phyloP scores from a whole-genome alignment of 2,797 vertebrate genomes.

The Austrolebias charrua region DNA sequence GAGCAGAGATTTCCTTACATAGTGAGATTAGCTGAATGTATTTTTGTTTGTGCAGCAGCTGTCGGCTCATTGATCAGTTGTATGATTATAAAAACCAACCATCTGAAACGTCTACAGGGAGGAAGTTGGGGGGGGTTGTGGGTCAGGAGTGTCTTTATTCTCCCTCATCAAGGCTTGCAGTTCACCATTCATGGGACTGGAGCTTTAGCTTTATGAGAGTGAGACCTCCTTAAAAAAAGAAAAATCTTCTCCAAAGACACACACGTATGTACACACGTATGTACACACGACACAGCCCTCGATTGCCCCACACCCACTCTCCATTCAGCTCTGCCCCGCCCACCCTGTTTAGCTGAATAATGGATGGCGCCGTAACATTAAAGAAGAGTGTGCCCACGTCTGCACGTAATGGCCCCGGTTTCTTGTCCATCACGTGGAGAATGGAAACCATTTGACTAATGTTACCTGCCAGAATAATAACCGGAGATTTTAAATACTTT shows the following conservation, averaged over 20 bases:
- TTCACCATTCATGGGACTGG: constrained; percentile 66
- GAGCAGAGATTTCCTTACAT: not conserved
- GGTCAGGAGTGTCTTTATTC: constrained; percentile 34
- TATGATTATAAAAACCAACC: constrained; percentile 22
- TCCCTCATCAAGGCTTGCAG: constrained; percentile 30
- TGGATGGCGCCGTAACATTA: constrained; percentile 73
- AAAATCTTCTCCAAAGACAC: constrained; percentile 36
- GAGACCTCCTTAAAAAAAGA: constrained; percentile 2
- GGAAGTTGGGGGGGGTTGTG: constrained; percentile 22
- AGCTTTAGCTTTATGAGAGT: constrained; percentile 1
- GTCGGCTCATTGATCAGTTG: constrained; percentile 24
- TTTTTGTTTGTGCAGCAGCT: constrained; percentile 1
- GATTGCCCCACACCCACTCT: constrained; percentile 43
- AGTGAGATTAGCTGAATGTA: constrained; percentile 1
- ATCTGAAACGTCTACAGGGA: constrained; percentile 45
- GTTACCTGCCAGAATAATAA: not conserved
- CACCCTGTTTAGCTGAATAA: constrained; percentile 73
- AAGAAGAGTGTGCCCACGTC: constrained; percentile 41
- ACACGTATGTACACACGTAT: too few relatives aligned
- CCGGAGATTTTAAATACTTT: not conserved
- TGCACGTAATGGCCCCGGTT: constrained; percentile 16
- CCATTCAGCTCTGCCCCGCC: constrained; percentile 45
- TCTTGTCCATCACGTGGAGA: constrained; percentile 4
- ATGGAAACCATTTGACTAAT: constrained; percentile 16
- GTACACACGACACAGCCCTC: constrained; percentile 12